Conservation (phyloP, 2,888 invertebrate genomes). For the Tenodera sinensis region DNA sequence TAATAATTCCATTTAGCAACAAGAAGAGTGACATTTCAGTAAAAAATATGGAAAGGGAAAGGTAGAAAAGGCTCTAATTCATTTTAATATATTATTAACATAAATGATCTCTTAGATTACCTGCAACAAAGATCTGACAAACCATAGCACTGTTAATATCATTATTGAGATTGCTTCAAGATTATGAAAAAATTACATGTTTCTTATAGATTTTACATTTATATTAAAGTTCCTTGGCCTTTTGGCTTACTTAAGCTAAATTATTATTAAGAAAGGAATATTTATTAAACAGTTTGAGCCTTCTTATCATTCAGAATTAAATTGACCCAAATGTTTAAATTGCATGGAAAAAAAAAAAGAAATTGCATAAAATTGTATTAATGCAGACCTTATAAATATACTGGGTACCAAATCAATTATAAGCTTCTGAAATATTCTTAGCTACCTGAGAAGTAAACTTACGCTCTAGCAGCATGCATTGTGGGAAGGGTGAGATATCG, state of each 20-base stretch:
- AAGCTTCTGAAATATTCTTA: neutral
- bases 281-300: neutral
- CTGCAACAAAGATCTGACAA: neutral
- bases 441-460: neutral
- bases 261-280: neutral
- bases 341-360: neutral
- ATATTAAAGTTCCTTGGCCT: too few species aligned
- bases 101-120: too few species aligned
- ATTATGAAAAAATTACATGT: neutral
- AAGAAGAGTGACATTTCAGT: too few species aligned
- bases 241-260: neutral
- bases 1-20: too few species aligned
- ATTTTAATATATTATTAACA: too few species aligned
- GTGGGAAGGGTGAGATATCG: conserved; percentile 29
- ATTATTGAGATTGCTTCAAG: neutral
- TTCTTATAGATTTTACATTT: neutral
- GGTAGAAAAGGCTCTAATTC: too few species aligned
- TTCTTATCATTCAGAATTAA: neutral
- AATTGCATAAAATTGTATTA: neutral
- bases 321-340: neutral
- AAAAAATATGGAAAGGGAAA: too few species aligned
- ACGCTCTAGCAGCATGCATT: conserved; percentile 23
- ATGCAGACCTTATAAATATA: neutral
- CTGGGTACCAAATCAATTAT: neutral
- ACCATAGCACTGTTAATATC: neutral